Evolutionary conservation across 2,113 vertebrate species (phyloP).

Genomic region (Ailurus styani): DNA sequence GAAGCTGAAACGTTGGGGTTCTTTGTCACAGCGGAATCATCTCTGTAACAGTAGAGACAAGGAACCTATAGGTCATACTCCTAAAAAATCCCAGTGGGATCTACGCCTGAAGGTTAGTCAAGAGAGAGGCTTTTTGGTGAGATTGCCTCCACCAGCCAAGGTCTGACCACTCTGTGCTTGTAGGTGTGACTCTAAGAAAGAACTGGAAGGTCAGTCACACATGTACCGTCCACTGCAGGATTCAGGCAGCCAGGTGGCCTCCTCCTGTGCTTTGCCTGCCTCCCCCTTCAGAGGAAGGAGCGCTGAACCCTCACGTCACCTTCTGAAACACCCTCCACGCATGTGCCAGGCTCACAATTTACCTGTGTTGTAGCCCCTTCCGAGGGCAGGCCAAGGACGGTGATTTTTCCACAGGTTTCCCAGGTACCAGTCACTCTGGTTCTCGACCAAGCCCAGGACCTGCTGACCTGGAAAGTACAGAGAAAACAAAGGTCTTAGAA

Average conservation of each 20-base stretch:
- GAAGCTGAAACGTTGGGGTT: not conserved
- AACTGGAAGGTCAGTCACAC: not conserved
- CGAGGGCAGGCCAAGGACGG: constrained; percentile 96
- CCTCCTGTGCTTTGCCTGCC: not conserved
- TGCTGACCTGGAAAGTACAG: constrained; percentile 90
- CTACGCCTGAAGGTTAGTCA: not conserved
- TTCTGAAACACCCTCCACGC: rapidly evolving
- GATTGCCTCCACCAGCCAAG: rapidly evolving
- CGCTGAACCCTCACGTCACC: rapidly evolving
- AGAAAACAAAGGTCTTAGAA: constrained; percentile 26
- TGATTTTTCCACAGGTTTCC: constrained; percentile 99
- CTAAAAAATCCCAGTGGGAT: not conserved
- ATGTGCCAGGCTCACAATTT: not conserved
- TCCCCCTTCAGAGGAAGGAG: not conserved
- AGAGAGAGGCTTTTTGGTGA: not conserved
- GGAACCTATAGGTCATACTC: not conserved
- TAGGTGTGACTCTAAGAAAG: not conserved
- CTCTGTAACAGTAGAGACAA: rapidly evolving
- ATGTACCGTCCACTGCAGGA: rapidly evolving
- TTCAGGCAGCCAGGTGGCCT: not conserved
- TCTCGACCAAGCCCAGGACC: constrained; percentile 97
- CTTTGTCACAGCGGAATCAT: not conserved
- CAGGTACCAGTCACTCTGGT: constrained; percentile 99
- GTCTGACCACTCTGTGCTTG: rapidly evolving
- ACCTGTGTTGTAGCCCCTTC: constrained; percentile 98